These are phyloP conservation scores for Philantomba maxwellii DNA, from an alignment of 2,113 vertebrate species.

Conservation along the genomic window DNA sequence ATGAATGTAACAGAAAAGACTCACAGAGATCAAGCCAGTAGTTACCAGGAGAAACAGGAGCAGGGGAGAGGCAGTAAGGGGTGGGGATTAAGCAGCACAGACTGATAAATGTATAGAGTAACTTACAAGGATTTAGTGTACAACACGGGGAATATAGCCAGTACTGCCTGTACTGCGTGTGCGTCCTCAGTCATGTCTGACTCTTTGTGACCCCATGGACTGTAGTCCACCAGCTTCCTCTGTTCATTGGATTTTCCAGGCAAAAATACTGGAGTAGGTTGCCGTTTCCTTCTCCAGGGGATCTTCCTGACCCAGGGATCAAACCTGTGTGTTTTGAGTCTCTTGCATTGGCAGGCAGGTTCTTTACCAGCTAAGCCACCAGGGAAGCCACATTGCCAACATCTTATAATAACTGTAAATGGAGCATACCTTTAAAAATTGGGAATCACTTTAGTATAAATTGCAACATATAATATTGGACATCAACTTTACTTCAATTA, in stretches of 20 bases:
- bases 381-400: neutral
- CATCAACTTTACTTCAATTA: neutral
- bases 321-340: neutral
- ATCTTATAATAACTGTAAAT: neutral
- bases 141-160: neutral
- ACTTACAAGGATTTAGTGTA: neutral
- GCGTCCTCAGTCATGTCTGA: neutral
- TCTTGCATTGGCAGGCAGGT: neutral
- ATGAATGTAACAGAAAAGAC: neutral
- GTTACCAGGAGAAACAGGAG: neutral
- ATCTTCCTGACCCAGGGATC: neutral
- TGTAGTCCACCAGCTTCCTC: neutral
- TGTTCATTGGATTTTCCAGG: neutral
- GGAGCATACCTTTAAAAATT: neutral
- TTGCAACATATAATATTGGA: neutral
- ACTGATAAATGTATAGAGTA: neutral
- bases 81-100: neutral
- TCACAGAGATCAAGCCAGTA: neutral
- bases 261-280: neutral
- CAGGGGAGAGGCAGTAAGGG: neutral
- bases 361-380: neutral
- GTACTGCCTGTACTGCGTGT: neutral
- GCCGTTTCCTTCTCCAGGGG: neutral
- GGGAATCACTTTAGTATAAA: neutral
- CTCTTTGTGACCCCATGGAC: neutral